These are phyloP conservation scores for Danio tinwini DNA, from an alignment of 2,797 vertebrate species.

Conservation along the genomic window DNA sequence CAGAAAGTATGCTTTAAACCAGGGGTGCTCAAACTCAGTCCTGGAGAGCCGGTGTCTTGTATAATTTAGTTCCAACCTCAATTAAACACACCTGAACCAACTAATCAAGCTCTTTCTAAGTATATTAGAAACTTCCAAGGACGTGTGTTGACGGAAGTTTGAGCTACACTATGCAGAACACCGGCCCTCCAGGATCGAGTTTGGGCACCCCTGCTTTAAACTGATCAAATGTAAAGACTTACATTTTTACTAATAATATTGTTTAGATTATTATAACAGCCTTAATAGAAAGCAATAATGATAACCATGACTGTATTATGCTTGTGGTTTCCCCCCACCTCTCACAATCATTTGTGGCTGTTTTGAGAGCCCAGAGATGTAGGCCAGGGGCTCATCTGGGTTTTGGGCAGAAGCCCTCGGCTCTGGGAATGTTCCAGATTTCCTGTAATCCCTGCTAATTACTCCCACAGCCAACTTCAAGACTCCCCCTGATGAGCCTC, in stretches of 20 bases:
- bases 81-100: too few relatives aligned
- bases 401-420: slow-evolving; percentile 71
- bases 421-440: slow-evolving; percentile 69
- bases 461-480: slow-evolving; percentile 73
- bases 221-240: neutral
- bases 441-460: slow-evolving; percentile 79
- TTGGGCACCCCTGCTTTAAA: neutral
- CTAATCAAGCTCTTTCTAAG: too few relatives aligned
- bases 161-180: too few relatives aligned
- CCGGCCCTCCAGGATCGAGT: too few relatives aligned
- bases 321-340: slow-evolving; percentile 51
- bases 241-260: neutral
- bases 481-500: slow-evolving; percentile 66
- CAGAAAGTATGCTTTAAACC: neutral
- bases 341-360: slow-evolving; percentile 64
- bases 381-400: slow-evolving; percentile 70
- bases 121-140: too few relatives aligned
- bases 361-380: slow-evolving; percentile 58
- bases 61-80: too few relatives aligned
- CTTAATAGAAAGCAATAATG: slow-evolving; percentile 23
- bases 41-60: too few relatives aligned
- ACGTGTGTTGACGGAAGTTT: too few relatives aligned
- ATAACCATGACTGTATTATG: slow-evolving; percentile 62
- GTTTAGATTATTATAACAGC: slow-evolving; percentile 4
- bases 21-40: too few relatives aligned